phyloP scores from a whole-genome alignment of 2,113 vertebrate genomes.

The Osmerus mordax region DNA sequence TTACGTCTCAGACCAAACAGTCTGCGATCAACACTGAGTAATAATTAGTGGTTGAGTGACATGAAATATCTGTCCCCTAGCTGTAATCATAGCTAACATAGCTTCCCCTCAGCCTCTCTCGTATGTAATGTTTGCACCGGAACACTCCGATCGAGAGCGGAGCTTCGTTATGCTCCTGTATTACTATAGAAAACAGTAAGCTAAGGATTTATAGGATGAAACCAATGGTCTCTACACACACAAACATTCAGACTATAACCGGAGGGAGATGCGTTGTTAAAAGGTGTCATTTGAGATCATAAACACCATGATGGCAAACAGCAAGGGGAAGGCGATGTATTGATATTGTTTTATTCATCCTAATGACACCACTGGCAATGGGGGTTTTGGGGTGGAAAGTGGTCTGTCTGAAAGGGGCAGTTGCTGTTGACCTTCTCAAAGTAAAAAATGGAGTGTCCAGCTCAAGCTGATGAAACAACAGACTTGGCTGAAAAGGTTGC shows the following conservation, averaged over 20 bases:
- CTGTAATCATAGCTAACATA: not conserved
- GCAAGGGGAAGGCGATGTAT: constrained; percentile 28
- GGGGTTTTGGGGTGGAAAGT: constrained; percentile 64
- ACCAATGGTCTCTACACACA: not conserved
- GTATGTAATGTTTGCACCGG: not conserved
- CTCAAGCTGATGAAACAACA: constrained; percentile 66
- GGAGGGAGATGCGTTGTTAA: constrained; percentile 45
- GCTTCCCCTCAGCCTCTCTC: not conserved
- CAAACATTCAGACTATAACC: not conserved
- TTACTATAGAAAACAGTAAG: not conserved
- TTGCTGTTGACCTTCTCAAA: constrained; percentile 78
- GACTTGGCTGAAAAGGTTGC: constrained; percentile 63
- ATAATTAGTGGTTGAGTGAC: constrained; percentile 8
- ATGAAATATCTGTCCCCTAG: not conserved
- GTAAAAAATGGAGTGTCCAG: constrained; percentile 70
- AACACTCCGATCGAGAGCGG: not conserved
- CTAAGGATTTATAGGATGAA: constrained; percentile 21
- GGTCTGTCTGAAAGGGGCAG: constrained; percentile 64
- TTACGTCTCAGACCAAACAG: constrained; percentile 40
- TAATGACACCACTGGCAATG: constrained; percentile 63
- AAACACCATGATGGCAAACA: constrained; percentile 59
- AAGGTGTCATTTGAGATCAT: constrained; percentile 56
- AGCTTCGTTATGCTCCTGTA: not conserved
- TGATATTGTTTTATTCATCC: constrained; percentile 63
- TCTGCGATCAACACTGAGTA: constrained; percentile 10